Base-by-base conservation (phyloP, 2,113 vertebrate species). In the Periophthalmodon schlosseri region DNA sequence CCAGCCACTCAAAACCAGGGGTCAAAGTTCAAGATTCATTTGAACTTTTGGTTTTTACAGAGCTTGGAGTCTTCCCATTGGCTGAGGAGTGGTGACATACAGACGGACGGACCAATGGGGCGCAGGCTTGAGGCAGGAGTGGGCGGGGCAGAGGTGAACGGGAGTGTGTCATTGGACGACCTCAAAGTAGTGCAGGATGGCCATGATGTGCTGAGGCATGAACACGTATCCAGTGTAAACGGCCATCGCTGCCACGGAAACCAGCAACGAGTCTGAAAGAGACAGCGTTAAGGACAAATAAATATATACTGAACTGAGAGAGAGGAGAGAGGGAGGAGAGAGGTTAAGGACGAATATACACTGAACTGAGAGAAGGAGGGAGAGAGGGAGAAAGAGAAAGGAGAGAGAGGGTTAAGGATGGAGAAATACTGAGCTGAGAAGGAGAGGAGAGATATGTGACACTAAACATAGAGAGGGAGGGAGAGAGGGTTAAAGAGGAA, bases 191-290 rank as follows among this genome's bases (percentile, higher is more conserved):
- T 98, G 96, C 83, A 99, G 82, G 85, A 99, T 99, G 0, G 97
- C 97, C 97, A 99, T 97, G 93, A 99, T 97, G 93, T 99, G 97
- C 92, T 98, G 97, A 44, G 97, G 98, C 96, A 99, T 98, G 92
- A 99, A 99, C 82, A 99, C 95, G 2, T 98, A 99, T 18, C 96
- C 96, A 0, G 97, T 99, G 93, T 99, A 99, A 16, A 99, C 85
- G 0, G 96, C 97, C 98, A 99, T 99, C 72, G 94, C 97, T 54
- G 97, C 92, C 33, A 98, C 85, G 0, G 96, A 96, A 63, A 99
- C 82, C 69, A 99, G 91, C 91, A 99, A 94, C 7, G 97, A 98
- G 92, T 99, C 97, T 98, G 93, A 87, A 0, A 8, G 39, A 60
- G 1, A 13, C 16, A 14, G 6, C 52, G 76, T 83, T 79, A 84